Conservation (phyloP, 2,113 vertebrate species). For the Setophaga coronata region DNA sequence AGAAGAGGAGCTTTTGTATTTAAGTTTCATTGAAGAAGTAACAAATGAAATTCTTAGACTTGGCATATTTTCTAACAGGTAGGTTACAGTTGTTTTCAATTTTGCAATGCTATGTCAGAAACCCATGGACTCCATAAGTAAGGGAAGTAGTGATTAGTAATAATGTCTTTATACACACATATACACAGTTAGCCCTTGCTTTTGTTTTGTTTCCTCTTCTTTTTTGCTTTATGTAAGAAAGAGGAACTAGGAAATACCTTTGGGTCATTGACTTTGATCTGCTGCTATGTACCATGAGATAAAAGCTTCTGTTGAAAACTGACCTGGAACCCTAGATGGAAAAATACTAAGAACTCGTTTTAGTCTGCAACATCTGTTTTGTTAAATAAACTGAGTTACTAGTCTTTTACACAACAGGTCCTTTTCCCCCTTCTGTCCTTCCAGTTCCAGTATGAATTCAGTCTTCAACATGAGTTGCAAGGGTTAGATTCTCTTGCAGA, state of each 20-base stretch:
- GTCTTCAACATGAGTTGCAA: not conserved
- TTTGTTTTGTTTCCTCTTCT: not conserved
- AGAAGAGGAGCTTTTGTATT: slow-evolving; percentile 88
- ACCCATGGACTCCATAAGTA: not conserved
- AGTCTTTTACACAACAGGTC: not conserved
- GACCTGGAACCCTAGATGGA: not conserved
- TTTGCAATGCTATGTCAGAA: not conserved
- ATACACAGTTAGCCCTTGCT: not conserved
- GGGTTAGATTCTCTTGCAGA: not conserved
- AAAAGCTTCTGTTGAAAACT: not conserved
- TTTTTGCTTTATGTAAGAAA: not conserved
- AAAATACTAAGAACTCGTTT: not conserved
- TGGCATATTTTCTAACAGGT: slow-evolving; percentile 91
- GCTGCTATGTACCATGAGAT: not conserved
- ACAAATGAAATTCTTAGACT: slow-evolving; percentile 91
- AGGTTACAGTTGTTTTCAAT: not conserved
- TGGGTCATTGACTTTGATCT: not conserved
- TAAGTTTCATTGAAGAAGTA: slow-evolving; percentile 89
- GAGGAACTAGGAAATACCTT: not conserved
- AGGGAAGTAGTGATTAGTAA: not conserved
- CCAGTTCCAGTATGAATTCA: not conserved
- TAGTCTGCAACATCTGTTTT: not conserved
- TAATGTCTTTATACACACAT: not conserved
- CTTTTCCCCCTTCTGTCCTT: not conserved
- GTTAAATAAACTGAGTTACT: not conserved